phyloP scores from a whole-genome alignment of 2,113 vertebrate genomes.

The Pica pica region DNA sequence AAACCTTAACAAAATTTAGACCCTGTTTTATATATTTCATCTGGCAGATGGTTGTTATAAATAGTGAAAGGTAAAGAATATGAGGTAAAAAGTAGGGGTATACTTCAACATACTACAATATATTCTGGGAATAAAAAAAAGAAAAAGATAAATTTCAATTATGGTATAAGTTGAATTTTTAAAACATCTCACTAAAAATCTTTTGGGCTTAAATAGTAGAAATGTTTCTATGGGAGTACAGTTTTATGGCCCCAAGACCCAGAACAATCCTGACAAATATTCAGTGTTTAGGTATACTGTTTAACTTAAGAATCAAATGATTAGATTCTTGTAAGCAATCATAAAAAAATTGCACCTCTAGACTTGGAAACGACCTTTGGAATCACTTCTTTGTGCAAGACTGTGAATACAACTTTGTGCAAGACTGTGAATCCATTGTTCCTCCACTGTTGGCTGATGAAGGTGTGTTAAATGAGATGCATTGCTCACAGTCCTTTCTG shows the following conservation, averaged over 20 bases:
- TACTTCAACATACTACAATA: not conserved
- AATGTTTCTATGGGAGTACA: not conserved
- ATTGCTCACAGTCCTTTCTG: not conserved
- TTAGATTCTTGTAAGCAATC: not conserved
- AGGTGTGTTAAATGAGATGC: not conserved
- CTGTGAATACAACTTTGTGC: not conserved
- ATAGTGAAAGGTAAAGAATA: not conserved
- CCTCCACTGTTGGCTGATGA: not conserved
- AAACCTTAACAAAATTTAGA: not conserved
- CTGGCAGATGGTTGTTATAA: not conserved
- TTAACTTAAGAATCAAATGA: not conserved
- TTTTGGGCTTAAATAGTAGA: not conserved
- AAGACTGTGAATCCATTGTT: not conserved
- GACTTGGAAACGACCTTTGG: not conserved
- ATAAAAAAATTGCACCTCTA: not conserved
- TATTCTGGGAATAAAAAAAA: not conserved
- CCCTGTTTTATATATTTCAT: not conserved
- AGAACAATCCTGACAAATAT: not conserved
- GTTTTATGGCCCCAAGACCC: not conserved
- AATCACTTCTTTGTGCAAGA: not conserved
- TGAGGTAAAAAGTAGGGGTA: not conserved
- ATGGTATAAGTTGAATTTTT: not conserved
- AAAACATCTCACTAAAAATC: not conserved
- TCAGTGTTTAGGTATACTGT: not conserved
- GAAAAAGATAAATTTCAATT: not conserved